phyloP scores from a whole-genome alignment of 2,113 vertebrate genomes.

The Thinocorus orbignyianus region DNA sequence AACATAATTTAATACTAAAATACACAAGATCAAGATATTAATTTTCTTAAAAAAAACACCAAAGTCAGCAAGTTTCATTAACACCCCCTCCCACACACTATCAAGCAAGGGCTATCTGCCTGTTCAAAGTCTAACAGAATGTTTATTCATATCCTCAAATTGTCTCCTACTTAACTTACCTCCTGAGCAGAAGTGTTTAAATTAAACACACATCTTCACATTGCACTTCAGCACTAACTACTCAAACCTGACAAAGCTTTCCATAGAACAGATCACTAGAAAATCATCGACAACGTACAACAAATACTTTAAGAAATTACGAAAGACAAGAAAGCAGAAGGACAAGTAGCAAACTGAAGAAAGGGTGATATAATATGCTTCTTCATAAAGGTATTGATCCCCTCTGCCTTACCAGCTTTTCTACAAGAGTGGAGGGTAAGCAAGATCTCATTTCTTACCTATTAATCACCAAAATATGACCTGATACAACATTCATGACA shows the following conservation, averaged over 20 bases:
- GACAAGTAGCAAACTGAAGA: not conserved
- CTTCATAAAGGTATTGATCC: not conserved
- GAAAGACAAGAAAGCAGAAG: not conserved
- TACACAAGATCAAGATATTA: not conserved
- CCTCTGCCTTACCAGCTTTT: not conserved
- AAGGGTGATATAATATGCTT: not conserved
- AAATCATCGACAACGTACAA: not conserved
- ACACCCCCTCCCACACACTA: fast-evolving
- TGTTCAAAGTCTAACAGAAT: not conserved
- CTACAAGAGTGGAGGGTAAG: not conserved
- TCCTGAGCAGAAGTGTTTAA: not conserved
- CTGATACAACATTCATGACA: not conserved
- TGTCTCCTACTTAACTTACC: not conserved
- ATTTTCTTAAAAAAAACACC: not conserved
- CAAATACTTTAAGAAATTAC: not conserved
- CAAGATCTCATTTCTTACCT: not conserved
- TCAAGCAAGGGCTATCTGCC: not conserved
- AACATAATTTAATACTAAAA: not conserved
- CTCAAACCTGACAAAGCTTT: not conserved
- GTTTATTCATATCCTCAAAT: not conserved
- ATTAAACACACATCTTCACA: not conserved
- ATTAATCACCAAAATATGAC: not conserved
- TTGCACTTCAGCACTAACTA: not conserved
- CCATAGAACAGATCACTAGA: not conserved
- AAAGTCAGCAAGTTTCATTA: not conserved